Conservation (phyloP, 1,140 invertebrate genomes). For the Venustaconcha ellipsiformis region DNA sequence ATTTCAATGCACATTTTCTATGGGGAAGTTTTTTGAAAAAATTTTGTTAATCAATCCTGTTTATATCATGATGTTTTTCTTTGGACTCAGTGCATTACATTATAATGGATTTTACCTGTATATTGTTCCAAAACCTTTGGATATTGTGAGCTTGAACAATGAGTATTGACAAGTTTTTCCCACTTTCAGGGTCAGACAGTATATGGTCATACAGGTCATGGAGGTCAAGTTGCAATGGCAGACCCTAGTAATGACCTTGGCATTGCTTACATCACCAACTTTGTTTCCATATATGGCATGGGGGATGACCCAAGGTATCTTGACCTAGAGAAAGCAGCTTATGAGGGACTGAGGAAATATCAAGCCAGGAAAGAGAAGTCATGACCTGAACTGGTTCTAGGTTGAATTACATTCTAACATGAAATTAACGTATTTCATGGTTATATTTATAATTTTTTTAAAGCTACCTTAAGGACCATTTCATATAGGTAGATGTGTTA, state of each 20-base stretch:
- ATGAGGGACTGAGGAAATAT: conserved; percentile 28
- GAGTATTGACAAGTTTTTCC: background rate
- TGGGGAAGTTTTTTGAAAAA: too few relatives aligned
- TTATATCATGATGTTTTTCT: too few relatives aligned
- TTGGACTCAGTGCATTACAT: background rate
- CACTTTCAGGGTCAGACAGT: conserved; percentile 12
- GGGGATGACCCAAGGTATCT: conserved; percentile 24
- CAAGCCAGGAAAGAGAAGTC: too few relatives aligned
- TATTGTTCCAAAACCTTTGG: background rate
- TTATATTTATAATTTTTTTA: too few relatives aligned
- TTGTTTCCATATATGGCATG: conserved; percentile 15
- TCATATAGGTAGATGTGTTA: too few relatives aligned
- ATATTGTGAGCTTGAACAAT: background rate
- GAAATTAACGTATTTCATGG: too few relatives aligned
- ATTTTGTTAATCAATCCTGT: too few relatives aligned
- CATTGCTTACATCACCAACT: conserved; percentile 19
- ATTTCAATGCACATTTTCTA: too few relatives aligned
- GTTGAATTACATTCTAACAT: too few relatives aligned
- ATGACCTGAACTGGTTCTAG: too few relatives aligned
- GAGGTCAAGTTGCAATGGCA: conserved; percentile 16
- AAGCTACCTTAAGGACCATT: too few relatives aligned
- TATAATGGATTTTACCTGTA: background rate
- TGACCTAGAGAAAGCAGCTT: conserved; percentile 27
- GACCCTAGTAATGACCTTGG: conserved; percentile 13
- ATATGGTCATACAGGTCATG: conserved; percentile 26